A percentile compares a stretch with the other conserved stretches of the same genome.
phyloP scores from a whole-genome alignment of 2,113 vertebrate genomes.

The Lanius collurio region DNA sequence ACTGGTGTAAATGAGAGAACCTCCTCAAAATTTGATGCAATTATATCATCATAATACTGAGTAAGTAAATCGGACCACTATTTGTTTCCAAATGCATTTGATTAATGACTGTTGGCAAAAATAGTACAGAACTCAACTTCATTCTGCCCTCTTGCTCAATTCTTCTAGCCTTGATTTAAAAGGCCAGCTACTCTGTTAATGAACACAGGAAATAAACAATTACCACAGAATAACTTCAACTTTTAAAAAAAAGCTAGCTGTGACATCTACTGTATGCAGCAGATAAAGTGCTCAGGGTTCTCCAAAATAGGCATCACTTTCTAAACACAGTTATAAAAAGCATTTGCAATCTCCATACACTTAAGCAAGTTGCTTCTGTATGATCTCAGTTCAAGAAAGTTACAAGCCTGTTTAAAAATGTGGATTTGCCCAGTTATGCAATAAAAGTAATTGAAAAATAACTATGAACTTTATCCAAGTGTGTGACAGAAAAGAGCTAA shows the following conservation, averaged over 20 bases:
- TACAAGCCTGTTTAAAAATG: background rate
- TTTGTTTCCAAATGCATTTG: constrained; percentile 31
- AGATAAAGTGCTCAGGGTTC: background rate
- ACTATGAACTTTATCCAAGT: background rate
- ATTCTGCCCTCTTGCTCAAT: background rate
- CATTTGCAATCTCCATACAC: background rate
- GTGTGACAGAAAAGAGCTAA: background rate
- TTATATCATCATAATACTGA: background rate
- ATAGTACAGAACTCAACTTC: background rate
- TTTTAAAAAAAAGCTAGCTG: background rate
- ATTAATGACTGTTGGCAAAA: constrained; percentile 36
- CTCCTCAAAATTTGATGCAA: background rate
- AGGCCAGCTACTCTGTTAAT: background rate
- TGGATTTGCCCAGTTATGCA: background rate
- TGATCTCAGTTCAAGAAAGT: background rate
- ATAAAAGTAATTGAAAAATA: background rate
- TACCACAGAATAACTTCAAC: background rate
- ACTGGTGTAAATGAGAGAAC: background rate
- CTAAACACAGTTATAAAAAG: background rate
- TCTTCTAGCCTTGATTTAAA: background rate
- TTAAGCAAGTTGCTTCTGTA: background rate
- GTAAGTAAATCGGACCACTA: background rate
- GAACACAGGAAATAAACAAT: constrained; percentile 8
- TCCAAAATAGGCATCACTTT: background rate
- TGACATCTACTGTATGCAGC: background rate